Evolutionary conservation across 2,888 invertebrate genomes (phyloP), one percentile per base, ranked within the genome.

Genomic region (Torymus tubicola): DNA sequence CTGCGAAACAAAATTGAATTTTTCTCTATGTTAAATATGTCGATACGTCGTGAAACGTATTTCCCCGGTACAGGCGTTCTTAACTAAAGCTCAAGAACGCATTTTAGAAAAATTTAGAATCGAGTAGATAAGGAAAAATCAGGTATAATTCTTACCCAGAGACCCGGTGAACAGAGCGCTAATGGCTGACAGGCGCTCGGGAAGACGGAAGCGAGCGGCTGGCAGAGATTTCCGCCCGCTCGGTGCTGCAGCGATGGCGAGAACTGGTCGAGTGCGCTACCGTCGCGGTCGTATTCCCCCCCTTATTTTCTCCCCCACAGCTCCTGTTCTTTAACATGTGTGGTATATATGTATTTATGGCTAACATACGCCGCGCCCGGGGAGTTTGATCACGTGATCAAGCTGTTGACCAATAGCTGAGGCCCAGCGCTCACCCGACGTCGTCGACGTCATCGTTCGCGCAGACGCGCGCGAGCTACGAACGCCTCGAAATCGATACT

Each of bases 131-230:
- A 8, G 42, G 42, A 42, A 42, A 42, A 42, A 42, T 42, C 8
- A 42, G 42, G 42, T 13, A 63, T 13, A 63, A 53, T 50, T 75
- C 78, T 79, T 82, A 71, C 71, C 77, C 81, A 64, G 73, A 85
- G 86, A 89, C 89, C 90, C 89, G 89, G 89, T 86, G 86, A 87
- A 89, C 89, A 87, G 87, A 88, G 86, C 86, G 87, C 86, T 82
- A 89, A 90, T 90, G 89, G 90, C 90, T 87, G 89, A 88, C 89
- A 88, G 86, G 87, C 86, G 86, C 86, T 87, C 77, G 84, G 85
- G 85, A 87, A 88, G 89, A 89, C 89, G 90, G 90, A 90, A 90
- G 86, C 88, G 85, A 82, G 85, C 86, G 83, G 86, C 87, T 86
- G 86, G 86, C 84, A 67, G 55, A 81, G 85, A 86, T 84, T 86